Base-by-base conservation (phyloP, 1,140 invertebrate genomes). In the Apolygus lucorum region DNA sequence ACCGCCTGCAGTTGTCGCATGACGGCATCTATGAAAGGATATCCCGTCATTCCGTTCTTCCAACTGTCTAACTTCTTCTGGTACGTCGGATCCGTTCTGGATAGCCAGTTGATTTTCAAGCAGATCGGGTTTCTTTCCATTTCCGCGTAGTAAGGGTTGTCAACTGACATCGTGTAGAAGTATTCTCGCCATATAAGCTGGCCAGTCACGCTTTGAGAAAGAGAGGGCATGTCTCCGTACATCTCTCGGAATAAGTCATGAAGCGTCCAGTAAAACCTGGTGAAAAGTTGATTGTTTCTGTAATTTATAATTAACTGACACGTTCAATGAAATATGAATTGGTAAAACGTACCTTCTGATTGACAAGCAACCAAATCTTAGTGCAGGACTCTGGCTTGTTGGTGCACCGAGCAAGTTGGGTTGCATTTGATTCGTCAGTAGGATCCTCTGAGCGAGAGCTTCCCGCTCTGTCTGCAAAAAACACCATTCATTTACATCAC, bases 171-270 rank as follows among this genome's bases (percentile, higher is more conserved):
- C 69, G 83, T 87, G 76, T 91, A 91, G 77, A 90, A 91, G 74
- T 90, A 91, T 75, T 91, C 89, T 28, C 89, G 78, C 88, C 88
- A 90, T 42, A 90, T 84, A n/a, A 90, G 76, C 74, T 91, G 89
- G 0, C 81, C 87, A 70, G 84, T 82, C 76, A 82, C 79, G 76
- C 83, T 76, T 14, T 78, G 79, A 28, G 77, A 77, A 0, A 80
- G 75, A 1, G 77, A 73, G 4, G 80, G 74, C 0, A 76, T 74
- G 0, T 78, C 79, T 42, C 79, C 78, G 73, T 86, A 81, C 1
- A 87, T 81, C 70, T 82, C 76, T 25, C 78, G 78, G 76, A 84
- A 87, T 49, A 85, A 74, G 76, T 87, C 85, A 70, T 86, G 85
- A 2, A 87, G 74, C n/a, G 78, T 76, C 85, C 85, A 87, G 73